A percentile compares a stretch with the other conserved stretches of the same genome.
Conservation (phyloP, 2,113 vertebrate species). For the Drymodes brunneopygia region DNA sequence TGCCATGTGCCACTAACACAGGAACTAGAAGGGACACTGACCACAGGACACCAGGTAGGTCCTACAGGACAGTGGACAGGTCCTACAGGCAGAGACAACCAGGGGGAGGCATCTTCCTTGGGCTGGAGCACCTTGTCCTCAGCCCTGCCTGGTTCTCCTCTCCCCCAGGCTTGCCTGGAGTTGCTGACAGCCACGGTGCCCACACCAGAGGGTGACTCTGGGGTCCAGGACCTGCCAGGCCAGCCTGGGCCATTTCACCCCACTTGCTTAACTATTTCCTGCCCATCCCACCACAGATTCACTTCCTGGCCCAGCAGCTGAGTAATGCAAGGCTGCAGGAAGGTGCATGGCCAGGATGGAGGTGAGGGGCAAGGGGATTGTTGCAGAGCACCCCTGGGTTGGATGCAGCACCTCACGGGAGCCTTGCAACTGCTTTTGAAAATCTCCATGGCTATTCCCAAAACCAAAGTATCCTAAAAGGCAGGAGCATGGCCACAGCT, state of each 20-base stretch:
- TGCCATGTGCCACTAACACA: rapidly evolving
- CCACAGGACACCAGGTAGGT: background rate
- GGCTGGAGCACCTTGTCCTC: background rate
- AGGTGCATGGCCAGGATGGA: background rate
- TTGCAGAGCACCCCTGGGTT: rapidly evolving
- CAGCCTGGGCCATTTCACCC: background rate
- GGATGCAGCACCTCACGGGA: background rate
- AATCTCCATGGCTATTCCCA: background rate
- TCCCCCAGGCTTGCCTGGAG: rapidly evolving
- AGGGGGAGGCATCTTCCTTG: too few relatives aligned
- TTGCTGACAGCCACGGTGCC: background rate
- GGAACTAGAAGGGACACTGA: background rate
- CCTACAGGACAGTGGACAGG: background rate
- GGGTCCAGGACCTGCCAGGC: slow-evolving; percentile 1
- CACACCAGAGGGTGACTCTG: background rate
- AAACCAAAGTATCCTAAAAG: background rate
- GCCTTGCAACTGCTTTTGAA: background rate
- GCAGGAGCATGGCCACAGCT: background rate
- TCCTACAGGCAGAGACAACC: background rate
- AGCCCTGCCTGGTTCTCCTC: background rate
- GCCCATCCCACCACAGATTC: slow-evolving; percentile 20
- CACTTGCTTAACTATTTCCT: slow-evolving; percentile 42
- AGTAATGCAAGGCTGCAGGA: background rate
- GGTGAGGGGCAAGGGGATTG: background rate
- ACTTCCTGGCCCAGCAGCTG: background rate